phyloP scores from a whole-genome alignment of 2,888 invertebrate genomes.

The Ypsolopha sequella region DNA sequence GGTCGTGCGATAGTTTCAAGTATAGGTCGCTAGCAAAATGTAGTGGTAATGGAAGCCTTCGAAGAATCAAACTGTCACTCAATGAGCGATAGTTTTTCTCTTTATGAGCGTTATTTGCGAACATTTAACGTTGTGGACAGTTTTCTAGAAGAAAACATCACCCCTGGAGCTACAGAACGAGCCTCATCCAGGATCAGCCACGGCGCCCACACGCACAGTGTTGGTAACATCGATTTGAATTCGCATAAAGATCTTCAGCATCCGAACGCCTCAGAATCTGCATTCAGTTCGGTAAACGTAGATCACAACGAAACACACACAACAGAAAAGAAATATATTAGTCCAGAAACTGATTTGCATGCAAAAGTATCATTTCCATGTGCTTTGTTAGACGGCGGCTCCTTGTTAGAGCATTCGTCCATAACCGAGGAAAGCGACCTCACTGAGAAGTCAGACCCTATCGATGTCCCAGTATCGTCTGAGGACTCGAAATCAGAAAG shows the following conservation, averaged over 20 bases:
- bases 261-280: slow-evolving; percentile 7
- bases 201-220: slow-evolving; percentile 35
- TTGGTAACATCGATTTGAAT: slow-evolving; percentile 48
- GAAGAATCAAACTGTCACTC: slow-evolving; percentile 61
- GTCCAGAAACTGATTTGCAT: slow-evolving; percentile 31
- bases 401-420: slow-evolving; percentile 38
- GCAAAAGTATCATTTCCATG: slow-evolving; percentile 38
- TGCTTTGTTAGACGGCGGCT: slow-evolving; percentile 28
- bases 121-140: slow-evolving; percentile 54
- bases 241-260: slow-evolving; percentile 7
- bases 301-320: slow-evolving; percentile 29
- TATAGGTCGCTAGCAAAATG: slow-evolving; percentile 20
- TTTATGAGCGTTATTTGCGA: slow-evolving; percentile 58
- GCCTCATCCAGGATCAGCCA: slow-evolving; percentile 26
- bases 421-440: slow-evolving; percentile 39
- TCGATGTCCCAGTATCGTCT: slow-evolving; percentile 39
- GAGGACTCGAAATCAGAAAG: slow-evolving; percentile 45
- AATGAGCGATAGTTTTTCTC: slow-evolving; percentile 57
- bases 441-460: slow-evolving; percentile 43
- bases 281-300: slow-evolving; percentile 18
- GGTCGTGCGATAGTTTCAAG: too few relatives aligned
- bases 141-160: slow-evolving; percentile 25
- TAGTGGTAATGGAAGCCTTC: slow-evolving; percentile 59
- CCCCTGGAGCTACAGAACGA: slow-evolving; percentile 19
- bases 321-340: slow-evolving; percentile 12